phyloP scores from a whole-genome alignment of 1,140 invertebrate species.

The Zaprionus nigranus region DNA sequence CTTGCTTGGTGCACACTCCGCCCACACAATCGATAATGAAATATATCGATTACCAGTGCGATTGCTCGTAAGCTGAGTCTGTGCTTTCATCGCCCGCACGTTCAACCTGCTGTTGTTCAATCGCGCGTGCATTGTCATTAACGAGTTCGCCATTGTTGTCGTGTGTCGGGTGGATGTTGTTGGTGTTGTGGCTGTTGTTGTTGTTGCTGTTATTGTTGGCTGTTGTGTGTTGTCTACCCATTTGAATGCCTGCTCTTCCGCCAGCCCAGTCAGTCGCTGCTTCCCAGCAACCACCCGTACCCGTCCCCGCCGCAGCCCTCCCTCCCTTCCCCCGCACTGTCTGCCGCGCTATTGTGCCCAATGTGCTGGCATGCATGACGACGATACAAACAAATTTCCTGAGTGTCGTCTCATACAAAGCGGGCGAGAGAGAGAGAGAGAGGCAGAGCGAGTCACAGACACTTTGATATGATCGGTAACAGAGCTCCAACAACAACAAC shows the following conservation, averaged over 20 bases:
- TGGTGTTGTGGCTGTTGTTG: not conserved
- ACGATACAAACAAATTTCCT: slow-evolving; percentile 79
- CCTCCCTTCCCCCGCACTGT: slow-evolving; percentile 2
- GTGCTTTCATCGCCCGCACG: slow-evolving; percentile 9
- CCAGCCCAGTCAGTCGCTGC: slow-evolving; percentile 13
- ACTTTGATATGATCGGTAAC: slow-evolving; percentile 63
- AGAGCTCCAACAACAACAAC: slow-evolving; percentile 36
- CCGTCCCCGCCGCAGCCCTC: not conserved
- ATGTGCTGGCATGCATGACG: slow-evolving; percentile 83
- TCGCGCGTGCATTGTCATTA: slow-evolving; percentile 48
- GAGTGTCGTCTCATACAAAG: slow-evolving; percentile 52
- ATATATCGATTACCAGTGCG: slow-evolving; percentile 20
- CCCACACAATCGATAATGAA: slow-evolving; percentile 4
- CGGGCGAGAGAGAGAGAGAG: slow-evolving; percentile 8
- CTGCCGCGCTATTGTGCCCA: slow-evolving; percentile 66
- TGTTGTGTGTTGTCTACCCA: not conserved
- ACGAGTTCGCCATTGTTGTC: slow-evolving; percentile 43
- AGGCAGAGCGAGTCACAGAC: slow-evolving; percentile 20
- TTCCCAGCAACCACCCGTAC: not conserved
- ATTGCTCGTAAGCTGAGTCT: not conserved
- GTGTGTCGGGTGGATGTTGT: slow-evolving; percentile 36
- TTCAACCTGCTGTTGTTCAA: slow-evolving; percentile 31
- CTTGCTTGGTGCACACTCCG: not conserved
- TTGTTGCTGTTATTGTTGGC: not conserved
- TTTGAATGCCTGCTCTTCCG: slow-evolving; percentile 25